phyloP scores from a whole-genome alignment of 2,888 invertebrate species.

The Laothoe populi region DNA sequence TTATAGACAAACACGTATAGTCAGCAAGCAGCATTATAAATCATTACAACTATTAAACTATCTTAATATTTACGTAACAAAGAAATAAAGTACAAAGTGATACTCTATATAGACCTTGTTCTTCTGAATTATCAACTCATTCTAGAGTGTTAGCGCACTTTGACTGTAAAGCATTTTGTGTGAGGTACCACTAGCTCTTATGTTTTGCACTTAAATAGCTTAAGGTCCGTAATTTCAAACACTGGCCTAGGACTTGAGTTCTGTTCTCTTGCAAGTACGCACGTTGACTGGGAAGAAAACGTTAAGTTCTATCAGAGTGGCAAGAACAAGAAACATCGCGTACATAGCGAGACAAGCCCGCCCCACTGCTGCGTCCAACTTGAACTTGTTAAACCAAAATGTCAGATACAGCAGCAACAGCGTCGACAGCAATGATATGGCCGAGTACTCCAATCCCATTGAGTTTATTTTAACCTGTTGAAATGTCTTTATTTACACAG shows the following conservation, averaged over 20 bases:
- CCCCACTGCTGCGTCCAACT: slow-evolving; percentile 93
- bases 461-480: slow-evolving; percentile 93
- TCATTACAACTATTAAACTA: slow-evolving; percentile 3
- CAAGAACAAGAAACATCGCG: slow-evolving; percentile 93
- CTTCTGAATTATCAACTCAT: slow-evolving; percentile 37
- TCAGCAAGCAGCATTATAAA: not conserved
- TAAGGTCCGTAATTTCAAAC: slow-evolving; percentile 41
- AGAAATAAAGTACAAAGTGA: slow-evolving; percentile 13
- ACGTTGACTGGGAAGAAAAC: slow-evolving; percentile 96
- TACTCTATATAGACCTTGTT: slow-evolving; percentile 15
- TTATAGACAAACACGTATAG: not conserved
- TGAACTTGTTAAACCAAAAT: slow-evolving; percentile 94
- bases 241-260: slow-evolving; percentile 67
- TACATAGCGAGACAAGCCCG: slow-evolving; percentile 94
- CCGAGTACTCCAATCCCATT: slow-evolving; percentile 95
- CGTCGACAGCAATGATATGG: slow-evolving; percentile 94
- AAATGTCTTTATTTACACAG: slow-evolving; percentile 10
- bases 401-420: slow-evolving; percentile 93
- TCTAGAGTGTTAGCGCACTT: slow-evolving; percentile 45
- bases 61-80: slow-evolving; percentile 5
- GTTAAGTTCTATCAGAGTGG: slow-evolving; percentile 96
- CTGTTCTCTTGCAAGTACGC: slow-evolving; percentile 90
- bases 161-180: slow-evolving; percentile 45
- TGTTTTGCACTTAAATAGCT: slow-evolving; percentile 24
- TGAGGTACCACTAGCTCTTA: slow-evolving; percentile 49